These are phyloP conservation scores for Triplophysa tibetana DNA, from an alignment of 2,113 vertebrate genomes.

Conservation along the genomic window DNA sequence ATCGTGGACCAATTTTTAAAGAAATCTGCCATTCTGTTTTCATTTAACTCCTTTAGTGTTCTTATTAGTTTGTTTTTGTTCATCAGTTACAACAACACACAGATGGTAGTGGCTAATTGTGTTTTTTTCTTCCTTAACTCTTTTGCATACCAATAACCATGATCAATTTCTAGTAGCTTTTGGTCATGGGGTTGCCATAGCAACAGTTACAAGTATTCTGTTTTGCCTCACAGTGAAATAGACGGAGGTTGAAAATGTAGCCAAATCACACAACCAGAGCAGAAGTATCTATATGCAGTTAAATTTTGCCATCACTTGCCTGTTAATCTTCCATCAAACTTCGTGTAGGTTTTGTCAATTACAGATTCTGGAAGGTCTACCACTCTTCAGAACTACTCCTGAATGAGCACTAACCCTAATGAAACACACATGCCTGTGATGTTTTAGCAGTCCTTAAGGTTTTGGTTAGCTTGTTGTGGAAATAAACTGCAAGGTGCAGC, in stretches of 20 bases:
- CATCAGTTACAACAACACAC: conserved; percentile 55
- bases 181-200: conserved; percentile 62
- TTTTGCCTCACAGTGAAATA: conserved; percentile 25
- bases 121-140: conserved; percentile 30
- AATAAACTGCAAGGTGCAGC: too few relatives aligned
- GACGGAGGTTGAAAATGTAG: conserved; percentile 7
- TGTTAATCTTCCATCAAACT: background rate
- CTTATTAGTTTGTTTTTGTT: conserved; percentile 41
- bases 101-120: conserved; percentile 54
- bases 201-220: conserved; percentile 47
- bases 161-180: conserved; percentile 66
- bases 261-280: background rate
- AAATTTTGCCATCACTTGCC: background rate
- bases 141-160: conserved; percentile 58
- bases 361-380: background rate
- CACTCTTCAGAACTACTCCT: too few relatives aligned
- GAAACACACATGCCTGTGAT: too few relatives aligned
- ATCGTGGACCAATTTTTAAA: background rate
- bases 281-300: background rate
- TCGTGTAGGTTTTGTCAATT: background rate
- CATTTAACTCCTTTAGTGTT: conserved; percentile 38
- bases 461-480: too few relatives aligned
- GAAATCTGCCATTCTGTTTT: conserved; percentile 26
- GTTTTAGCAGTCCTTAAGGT: too few relatives aligned
- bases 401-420: too few relatives aligned